Base-by-base conservation (phyloP, 2,113 vertebrate species). In the Onychostoma macrolepis region DNA sequence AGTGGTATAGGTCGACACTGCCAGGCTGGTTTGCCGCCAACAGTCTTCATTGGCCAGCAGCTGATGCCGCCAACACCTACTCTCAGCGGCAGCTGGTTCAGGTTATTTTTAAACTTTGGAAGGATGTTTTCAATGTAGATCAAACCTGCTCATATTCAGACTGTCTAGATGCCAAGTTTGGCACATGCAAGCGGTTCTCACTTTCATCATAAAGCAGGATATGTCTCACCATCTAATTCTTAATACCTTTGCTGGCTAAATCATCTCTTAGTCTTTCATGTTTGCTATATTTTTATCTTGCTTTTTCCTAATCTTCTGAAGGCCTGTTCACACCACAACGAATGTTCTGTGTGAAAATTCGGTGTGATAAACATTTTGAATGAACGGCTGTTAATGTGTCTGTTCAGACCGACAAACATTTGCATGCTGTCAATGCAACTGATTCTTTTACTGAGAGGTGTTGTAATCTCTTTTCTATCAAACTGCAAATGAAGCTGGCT, bases 41-140 rank as follows among this genome's bases (percentile, higher is more conserved):
- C 33, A 19, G 45, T 74, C 69, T 72, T 84, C 82, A 74, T 74
- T 84, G 82, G 69, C 82, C 82, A 74, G 28, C 45, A 74, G 69
- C 48, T 74, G 56, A 84, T 74, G 30, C 67, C 4, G 4, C 65
- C 33, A 84, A 38, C 50, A 74, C 81, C 81, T 84, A 74, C 41
- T 58, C 69, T 74, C 69, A 50, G 38, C 21, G 50, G 85, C 79
- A 86, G 85, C 75, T 61, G 65, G 33, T 87, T 72, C 26, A 10
- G 38, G 79, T 72, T 82, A 87, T 87, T 87, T 87, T 71, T 82
- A 87, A 74, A 87, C 79, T 82, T 86, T 87, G 48, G n/a, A 69
- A 61, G 67, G 61, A 80, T 80, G 85, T 72, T 71, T 80, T 36
- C 45, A 71, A 58, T 74, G 43, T 81, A 43, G 36, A 80, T 87